phyloP scores from a whole-genome alignment of 2,888 invertebrate species.

The Sussaba pulchella region DNA sequence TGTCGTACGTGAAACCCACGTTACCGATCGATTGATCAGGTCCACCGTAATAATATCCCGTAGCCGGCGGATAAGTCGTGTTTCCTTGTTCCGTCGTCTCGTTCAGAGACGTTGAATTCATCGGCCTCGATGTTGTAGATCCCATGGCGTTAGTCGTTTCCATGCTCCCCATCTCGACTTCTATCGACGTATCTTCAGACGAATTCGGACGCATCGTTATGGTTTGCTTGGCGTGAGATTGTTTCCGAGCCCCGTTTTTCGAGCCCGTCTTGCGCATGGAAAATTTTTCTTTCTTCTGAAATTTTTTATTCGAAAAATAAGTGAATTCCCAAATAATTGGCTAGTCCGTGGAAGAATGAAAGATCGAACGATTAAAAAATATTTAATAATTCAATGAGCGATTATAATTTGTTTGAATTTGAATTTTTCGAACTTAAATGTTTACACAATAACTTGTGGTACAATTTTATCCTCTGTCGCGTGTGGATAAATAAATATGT shows the following conservation, averaged over 20 bases:
- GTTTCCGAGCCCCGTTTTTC: background rate
- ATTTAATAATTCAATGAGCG: too few relatives aligned
- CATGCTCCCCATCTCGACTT: conserved; percentile 37
- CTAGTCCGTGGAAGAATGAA: too few relatives aligned
- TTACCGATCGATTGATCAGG: conserved; percentile 75
- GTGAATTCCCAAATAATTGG: too few relatives aligned
- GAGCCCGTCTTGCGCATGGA: conserved; percentile 1
- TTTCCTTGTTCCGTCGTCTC: conserved; percentile 40
- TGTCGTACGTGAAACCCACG: conserved; percentile 73
- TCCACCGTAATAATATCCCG: conserved; percentile 80
- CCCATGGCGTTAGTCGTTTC: too few relatives aligned
- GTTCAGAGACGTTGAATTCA: conserved; percentile 1
- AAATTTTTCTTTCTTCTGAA: background rate
- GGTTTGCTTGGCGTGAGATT: background rate
- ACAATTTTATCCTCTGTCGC: too few relatives aligned
- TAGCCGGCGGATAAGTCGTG: conserved; percentile 53
- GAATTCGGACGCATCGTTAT: background rate
- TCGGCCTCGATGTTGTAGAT: conserved; percentile 39
- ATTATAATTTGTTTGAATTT: too few relatives aligned
- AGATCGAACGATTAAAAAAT: too few relatives aligned
- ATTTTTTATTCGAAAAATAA: too few relatives aligned
- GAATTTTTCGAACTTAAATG: too few relatives aligned
- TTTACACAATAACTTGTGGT: too few relatives aligned
- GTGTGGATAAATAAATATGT: too few relatives aligned
- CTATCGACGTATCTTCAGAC: conserved; percentile 17